A percentile compares a stretch with the other conserved stretches of the same genome.
phyloP scores from a whole-genome alignment of 2,888 invertebrate genomes.

The Dioctria linearis region DNA sequence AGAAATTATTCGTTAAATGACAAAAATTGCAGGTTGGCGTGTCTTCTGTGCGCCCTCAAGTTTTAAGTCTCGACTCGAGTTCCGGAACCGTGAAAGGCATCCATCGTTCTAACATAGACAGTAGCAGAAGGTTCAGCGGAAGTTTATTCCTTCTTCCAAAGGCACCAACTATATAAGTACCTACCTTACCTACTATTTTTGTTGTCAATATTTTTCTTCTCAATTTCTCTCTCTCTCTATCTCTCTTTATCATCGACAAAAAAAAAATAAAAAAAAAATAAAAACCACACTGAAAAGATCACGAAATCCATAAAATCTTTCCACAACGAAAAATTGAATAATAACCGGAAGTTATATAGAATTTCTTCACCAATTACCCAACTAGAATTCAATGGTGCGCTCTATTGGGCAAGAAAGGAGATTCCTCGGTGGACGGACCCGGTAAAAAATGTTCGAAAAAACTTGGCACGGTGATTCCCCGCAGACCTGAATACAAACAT shows the following conservation, averaged over 20 bases:
- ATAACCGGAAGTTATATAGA: conserved; percentile 26
- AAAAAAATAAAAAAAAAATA: background rate
- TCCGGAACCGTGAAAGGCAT: background rate
- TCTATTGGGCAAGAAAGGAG: conserved; percentile 12
- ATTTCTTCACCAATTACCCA: conserved; percentile 26
- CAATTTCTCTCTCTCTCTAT: background rate
- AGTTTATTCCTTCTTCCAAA: background rate
- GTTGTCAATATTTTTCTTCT: no score
- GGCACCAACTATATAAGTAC: background rate
- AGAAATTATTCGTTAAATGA: conserved; percentile 40
- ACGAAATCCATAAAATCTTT: background rate
- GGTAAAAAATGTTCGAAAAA: no score
- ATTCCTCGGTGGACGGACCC: background rate
- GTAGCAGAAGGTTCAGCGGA: background rate
- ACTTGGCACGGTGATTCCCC: background rate
- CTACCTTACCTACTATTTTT: background rate
- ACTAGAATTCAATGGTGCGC: conserved; percentile 1
- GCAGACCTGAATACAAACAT: conserved; percentile 14
- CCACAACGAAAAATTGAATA: background rate
- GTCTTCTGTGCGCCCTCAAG: background rate
- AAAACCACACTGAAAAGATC: background rate
- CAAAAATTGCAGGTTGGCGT: conserved; percentile 44
- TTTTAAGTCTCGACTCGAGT: conserved; percentile 24
- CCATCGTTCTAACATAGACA: conserved; percentile 5
- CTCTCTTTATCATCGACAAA: background rate